Percentiles rank a stretch among this genome's conserved stretches.
phyloP scores from a whole-genome alignment of 2,113 vertebrate genomes.

The Craseonycteris thonglongyai region DNA sequence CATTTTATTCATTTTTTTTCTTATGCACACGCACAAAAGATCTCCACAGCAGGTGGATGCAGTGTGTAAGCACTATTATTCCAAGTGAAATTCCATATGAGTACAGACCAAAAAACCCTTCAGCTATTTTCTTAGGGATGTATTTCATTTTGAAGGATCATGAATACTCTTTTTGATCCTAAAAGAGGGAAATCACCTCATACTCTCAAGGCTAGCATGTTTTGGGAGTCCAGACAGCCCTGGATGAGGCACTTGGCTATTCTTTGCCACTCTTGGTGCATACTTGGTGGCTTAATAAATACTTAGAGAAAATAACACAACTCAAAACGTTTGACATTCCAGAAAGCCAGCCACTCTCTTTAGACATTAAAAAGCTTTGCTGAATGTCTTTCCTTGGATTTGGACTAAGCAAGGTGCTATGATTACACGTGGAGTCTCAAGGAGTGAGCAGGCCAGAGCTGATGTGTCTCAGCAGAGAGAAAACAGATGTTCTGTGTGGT shows the following conservation, averaged over 20 bases:
- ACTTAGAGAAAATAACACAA: not conserved
- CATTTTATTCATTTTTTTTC: not conserved
- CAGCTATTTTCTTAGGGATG: not conserved
- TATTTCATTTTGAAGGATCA: not conserved
- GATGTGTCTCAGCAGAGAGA: not conserved
- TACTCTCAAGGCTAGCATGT: not conserved
- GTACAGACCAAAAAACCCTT: not conserved
- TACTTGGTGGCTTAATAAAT: not conserved
- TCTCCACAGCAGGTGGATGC: not conserved
- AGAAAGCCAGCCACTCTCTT: not conserved
- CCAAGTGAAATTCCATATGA: not conserved
- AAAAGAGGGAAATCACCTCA: not conserved
- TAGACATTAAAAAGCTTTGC: not conserved
- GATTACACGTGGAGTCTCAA: not conserved
- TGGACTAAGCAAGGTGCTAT: not conserved
- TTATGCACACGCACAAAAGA: not conserved
- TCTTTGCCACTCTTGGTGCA: not conserved
- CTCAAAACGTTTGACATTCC: not conserved
- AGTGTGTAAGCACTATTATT: not conserved
- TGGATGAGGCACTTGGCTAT: not conserved
- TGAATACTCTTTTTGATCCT: not conserved
- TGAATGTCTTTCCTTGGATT: not conserved
- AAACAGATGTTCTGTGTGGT: not conserved
- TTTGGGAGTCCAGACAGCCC: not conserved
- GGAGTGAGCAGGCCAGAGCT: accelerated